A percentile compares a stretch with the other conserved stretches of the same genome.
Conservation (phyloP, 1,140 invertebrate genomes). For the Eurosta solidaginis region DNA sequence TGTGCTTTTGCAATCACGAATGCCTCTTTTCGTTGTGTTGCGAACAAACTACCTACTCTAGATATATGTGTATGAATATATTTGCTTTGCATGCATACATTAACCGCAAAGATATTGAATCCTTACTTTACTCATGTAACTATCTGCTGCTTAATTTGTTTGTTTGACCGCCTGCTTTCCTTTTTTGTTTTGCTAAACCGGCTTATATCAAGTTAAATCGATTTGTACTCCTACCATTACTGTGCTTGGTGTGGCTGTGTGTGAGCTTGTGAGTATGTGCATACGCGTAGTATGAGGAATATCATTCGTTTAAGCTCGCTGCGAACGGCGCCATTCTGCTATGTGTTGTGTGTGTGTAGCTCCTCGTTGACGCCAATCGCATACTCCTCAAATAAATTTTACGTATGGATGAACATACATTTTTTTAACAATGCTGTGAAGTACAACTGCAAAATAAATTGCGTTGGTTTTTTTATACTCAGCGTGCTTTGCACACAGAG, state of each 20-base stretch:
- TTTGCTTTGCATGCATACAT: slow-evolving; percentile 8
- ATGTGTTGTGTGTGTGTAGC: too few species aligned
- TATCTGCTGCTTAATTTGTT: background rate
- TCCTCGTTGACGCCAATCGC: background rate
- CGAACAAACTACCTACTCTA: background rate
- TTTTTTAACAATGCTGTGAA: background rate
- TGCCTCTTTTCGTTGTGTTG: background rate
- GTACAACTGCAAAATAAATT: too few species aligned
- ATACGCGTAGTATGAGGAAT: slow-evolving; percentile 5
- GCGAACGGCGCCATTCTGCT: background rate
- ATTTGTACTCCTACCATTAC: background rate
- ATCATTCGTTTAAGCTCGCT: background rate
- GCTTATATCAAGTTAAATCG: background rate
- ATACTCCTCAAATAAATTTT: background rate
- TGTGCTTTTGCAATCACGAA: background rate
- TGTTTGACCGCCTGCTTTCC: background rate
- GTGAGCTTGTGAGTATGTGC: background rate
- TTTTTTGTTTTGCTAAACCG: background rate
- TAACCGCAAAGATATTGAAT: slow-evolving; percentile 11
- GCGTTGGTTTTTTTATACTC: too few species aligned
- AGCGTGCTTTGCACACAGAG: too few species aligned
- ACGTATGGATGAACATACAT: background rate
- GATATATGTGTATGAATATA: background rate
- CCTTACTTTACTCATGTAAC: background rate
- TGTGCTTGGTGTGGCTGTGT: background rate